phyloP scores from a whole-genome alignment of 2,888 invertebrate genomes.

The Cataglyphis livida region DNA sequence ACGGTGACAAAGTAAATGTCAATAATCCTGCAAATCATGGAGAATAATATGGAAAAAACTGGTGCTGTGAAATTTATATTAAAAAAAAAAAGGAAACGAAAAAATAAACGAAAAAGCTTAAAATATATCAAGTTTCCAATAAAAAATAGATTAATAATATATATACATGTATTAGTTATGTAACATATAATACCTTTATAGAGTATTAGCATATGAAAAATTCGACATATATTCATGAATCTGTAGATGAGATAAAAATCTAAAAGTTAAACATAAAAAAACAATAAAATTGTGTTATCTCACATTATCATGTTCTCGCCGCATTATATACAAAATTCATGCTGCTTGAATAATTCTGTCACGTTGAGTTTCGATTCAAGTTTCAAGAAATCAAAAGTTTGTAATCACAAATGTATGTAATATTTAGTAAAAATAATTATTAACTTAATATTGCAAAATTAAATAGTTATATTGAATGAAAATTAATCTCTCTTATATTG shows the following conservation, averaged over 20 bases:
- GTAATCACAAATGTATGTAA: neutral
- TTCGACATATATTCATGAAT: neutral
- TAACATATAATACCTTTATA: neutral
- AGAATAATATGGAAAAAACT: slow-evolving; percentile 13
- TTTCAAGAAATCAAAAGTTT: neutral
- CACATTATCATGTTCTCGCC: slow-evolving; percentile 55
- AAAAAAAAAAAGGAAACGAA: neutral
- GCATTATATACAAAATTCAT: slow-evolving; percentile 45
- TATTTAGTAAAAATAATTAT: neutral
- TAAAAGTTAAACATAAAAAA: slow-evolving; percentile 31
- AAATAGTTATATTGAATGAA: neutral
- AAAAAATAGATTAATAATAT: neutral
- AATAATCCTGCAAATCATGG: neutral
- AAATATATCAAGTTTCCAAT: neutral
- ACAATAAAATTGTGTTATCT: slow-evolving; percentile 40
- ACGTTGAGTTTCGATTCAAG: slow-evolving; percentile 33
- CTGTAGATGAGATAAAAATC: neutral
- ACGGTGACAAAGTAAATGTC: neutral
- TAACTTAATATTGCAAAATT: neutral
- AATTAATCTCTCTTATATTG: neutral
- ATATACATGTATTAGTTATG: neutral
- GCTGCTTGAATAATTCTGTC: slow-evolving; percentile 59
- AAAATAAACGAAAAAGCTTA: neutral
- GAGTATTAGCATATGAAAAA: neutral
- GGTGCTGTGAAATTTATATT: neutral